phyloP scores from a whole-genome alignment of 2,797 vertebrate genomes.

The Ataeniobius toweri region DNA sequence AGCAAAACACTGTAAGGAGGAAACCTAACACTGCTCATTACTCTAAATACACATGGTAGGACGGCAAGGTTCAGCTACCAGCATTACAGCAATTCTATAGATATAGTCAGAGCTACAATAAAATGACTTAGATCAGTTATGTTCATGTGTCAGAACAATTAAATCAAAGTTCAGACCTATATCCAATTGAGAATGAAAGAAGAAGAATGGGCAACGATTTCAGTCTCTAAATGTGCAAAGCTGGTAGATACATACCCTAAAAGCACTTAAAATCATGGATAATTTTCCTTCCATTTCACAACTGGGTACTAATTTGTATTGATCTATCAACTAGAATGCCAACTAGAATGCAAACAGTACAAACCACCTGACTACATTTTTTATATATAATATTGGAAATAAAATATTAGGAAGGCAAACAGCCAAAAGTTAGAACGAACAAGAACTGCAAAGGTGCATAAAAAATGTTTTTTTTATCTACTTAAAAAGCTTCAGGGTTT shows the following conservation, averaged over 20 bases:
- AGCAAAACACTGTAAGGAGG: neutral
- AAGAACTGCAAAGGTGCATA: neutral
- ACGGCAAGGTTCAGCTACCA: too few species aligned
- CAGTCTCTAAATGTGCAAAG: neutral
- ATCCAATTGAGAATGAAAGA: neutral
- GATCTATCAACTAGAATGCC: neutral
- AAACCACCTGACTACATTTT: slow-evolving; percentile 28
- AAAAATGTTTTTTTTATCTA: neutral
- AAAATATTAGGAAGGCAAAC: slow-evolving; percentile 32
- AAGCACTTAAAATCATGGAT: neutral
- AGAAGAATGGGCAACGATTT: neutral
- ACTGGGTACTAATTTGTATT: too few species aligned
- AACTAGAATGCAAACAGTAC: slow-evolving; percentile 35
- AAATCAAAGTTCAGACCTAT: neutral
- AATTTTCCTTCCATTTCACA: too few species aligned
- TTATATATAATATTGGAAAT: slow-evolving; percentile 22
- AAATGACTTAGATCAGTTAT: too few species aligned
- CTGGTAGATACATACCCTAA: neutral
- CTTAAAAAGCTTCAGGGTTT: slow-evolving; percentile 9
- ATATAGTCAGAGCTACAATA: too few species aligned
- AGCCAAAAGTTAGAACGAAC: slow-evolving; percentile 23
- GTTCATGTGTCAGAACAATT: too few species aligned
- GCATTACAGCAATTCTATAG: too few species aligned
- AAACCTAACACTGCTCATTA: neutral
- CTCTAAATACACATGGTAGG: too few species aligned